These are phyloP conservation scores for Panorpa germanica DNA, from an alignment of 2,888 invertebrate species.

Conservation along the genomic window DNA sequence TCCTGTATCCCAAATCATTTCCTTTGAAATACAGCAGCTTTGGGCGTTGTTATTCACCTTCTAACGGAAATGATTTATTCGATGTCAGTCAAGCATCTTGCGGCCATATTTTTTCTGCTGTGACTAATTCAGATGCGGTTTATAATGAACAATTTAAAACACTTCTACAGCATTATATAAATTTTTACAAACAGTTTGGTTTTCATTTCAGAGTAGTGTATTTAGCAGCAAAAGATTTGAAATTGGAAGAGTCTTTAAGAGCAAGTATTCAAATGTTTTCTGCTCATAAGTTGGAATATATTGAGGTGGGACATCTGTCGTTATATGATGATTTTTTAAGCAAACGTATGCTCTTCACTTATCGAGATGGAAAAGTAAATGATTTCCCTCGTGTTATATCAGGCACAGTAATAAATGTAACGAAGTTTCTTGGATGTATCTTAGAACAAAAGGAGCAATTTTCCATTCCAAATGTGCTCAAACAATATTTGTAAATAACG, in stretches of 20 bases:
- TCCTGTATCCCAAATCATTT: slow-evolving; percentile 35
- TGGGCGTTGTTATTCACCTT: slow-evolving; percentile 53
- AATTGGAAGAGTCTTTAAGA: slow-evolving; percentile 44
- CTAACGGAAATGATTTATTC: slow-evolving; percentile 11
- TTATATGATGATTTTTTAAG: slow-evolving; percentile 54
- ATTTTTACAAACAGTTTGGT: slow-evolving; percentile 42
- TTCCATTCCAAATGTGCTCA: no score
- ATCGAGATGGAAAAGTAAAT: slow-evolving; percentile 32
- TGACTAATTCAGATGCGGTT: slow-evolving; percentile 26
- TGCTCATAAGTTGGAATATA: slow-evolving; percentile 33
- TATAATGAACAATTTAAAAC: slow-evolving; percentile 34
- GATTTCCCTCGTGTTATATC: slow-evolving; percentile 48
- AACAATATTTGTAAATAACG: no score
- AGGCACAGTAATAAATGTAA: slow-evolving; percentile 55
- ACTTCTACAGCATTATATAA: slow-evolving; percentile 28
- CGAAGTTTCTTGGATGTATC: slow-evolving; percentile 50
- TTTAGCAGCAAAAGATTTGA: slow-evolving; percentile 38
- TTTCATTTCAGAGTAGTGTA: slow-evolving; percentile 46
- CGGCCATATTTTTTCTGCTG: slow-evolving; percentile 42
- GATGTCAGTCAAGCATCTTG: slow-evolving; percentile 45
- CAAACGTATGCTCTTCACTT: slow-evolving; percentile 55
- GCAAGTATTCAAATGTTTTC: slow-evolving; percentile 60
- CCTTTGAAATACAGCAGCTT: slow-evolving; percentile 55
- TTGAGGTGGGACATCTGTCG: slow-evolving; percentile 58
- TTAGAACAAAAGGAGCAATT: slow-evolving; percentile 55